Evolutionary conservation across 1,140 invertebrate genomes (phyloP).

Genomic region (Drosophila takahashii): DNA sequence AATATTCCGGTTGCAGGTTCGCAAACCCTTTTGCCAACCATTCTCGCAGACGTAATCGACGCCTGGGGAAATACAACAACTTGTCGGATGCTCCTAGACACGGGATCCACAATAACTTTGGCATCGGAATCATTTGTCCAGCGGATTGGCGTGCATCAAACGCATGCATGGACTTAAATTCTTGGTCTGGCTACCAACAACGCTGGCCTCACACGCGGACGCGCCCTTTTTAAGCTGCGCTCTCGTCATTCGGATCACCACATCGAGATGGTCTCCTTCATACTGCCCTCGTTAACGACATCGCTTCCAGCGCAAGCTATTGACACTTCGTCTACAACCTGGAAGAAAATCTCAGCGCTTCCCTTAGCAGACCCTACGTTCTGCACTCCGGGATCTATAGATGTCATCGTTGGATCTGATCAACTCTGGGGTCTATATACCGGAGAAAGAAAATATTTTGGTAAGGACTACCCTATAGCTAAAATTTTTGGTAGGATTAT

Average conservation of each 20-base stretch:
- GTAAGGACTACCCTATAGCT: neutral
- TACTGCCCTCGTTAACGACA: no score
- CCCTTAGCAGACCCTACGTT: neutral
- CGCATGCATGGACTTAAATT: neutral
- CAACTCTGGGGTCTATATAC: neutral
- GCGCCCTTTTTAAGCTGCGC: neutral
- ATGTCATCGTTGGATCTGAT: neutral
- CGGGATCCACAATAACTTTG: conserved; percentile 1
- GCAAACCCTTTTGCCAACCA: no score
- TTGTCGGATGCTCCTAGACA: neutral
- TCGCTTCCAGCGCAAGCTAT: no score
- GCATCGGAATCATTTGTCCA: neutral
- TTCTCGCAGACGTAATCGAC: no score
- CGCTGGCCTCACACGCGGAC: neutral
- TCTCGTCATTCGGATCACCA: neutral
- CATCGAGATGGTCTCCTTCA: neutral
- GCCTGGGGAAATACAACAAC: neutral
- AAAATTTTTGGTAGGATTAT: neutral
- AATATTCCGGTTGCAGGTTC: no score
- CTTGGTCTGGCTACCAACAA: neutral
- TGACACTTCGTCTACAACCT: neutral
- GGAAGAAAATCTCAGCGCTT: neutral
- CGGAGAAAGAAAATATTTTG: neutral
- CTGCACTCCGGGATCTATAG: neutral
- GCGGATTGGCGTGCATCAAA: neutral